Base-by-base conservation (phyloP, 2,113 vertebrate species). In the Oostethus manadensis region DNA sequence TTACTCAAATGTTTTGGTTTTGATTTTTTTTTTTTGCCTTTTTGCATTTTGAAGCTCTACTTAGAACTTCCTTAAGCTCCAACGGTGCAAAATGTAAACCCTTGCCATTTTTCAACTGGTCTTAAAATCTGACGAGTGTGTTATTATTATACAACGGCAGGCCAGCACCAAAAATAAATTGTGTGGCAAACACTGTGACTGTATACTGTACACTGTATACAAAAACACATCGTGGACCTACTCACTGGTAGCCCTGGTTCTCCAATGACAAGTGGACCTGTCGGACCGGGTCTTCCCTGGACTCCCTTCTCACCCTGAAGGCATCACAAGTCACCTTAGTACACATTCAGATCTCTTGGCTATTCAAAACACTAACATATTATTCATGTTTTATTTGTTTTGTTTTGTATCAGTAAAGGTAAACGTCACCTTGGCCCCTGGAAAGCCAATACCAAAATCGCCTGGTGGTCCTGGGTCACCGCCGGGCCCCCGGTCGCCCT, bases 201-300 rank as follows among this genome's bases (percentile, higher is more conserved):
- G n/a, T n/a, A n/a, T n/a, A n/a, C n/a, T n/a, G n/a, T n/a, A n/a
- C n/a, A n/a, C n/a, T n/a, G n/a, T n/a, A 4, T 6, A n/a, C 4
- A 2, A 20, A 20, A 17, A 20, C 33, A 10, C 9, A n/a, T 33
- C 13, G 45, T 42, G 3, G 46, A 60, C 0, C 26, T 42, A 88
- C 93, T 93, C 86, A 97, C 94, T n/a, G 78, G 78, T 60, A 84
- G 78, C 38, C 94, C 93, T 16, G 92, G 89, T 67, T 94, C 92
- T 67, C 92, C 92, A 48, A 69, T 67, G 58, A 91, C 93, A 42
- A 51, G 58, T 0, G 85, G 89, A 70, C 94, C 94, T 5, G 68
- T 63, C 0, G 77, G 73, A 23, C 95, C 94, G 4, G 66, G 68
- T 79, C 79, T 82, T 77, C 93, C 94, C 72, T 90, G 88, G 64